These are phyloP conservation scores for Lasioglossum oenotherae DNA, from an alignment of 2,888 invertebrate species.

Conservation along the genomic window DNA sequence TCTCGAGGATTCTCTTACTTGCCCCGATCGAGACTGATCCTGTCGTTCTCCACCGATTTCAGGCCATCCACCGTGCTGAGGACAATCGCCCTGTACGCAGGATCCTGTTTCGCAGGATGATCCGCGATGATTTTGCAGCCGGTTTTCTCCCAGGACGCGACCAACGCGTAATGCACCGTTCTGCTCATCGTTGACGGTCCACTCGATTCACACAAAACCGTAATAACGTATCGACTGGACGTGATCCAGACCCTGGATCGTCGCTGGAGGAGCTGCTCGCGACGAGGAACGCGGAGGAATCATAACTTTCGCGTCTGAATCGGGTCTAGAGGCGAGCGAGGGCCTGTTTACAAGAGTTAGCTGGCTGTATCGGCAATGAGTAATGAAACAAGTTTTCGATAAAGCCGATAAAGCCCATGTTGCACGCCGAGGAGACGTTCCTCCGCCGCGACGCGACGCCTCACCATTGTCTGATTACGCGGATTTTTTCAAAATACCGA, in stretches of 20 bases:
- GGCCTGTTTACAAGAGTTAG: conserved; percentile 52
- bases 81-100: conserved; percentile 60
- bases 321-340: conserved; percentile 19
- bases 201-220: background rate
- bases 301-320: conserved; percentile 26
- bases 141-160: conserved; percentile 73
- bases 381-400: conserved; percentile 67
- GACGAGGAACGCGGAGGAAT: conserved; percentile 3
- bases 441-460: conserved; percentile 6
- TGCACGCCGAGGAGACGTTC: background rate
- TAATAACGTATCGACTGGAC: background rate
- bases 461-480: background rate
- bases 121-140: conserved; percentile 73
- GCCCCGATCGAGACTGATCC: conserved; percentile 72
- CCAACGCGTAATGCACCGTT: conserved; percentile 67
- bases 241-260: background rate
- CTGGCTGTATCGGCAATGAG: conserved; percentile 50
- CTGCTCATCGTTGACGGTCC: conserved; percentile 41
- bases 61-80: conserved; percentile 67
- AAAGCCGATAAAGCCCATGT: conserved; percentile 50
- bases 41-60: conserved; percentile 69
- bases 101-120: conserved; percentile 61
- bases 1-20: conserved; percentile 69
- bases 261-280: conserved; percentile 4
- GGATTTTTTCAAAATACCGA: background rate